Conservation (phyloP, 1,140 invertebrate genomes). For the Himalopsyche phryganea region DNA sequence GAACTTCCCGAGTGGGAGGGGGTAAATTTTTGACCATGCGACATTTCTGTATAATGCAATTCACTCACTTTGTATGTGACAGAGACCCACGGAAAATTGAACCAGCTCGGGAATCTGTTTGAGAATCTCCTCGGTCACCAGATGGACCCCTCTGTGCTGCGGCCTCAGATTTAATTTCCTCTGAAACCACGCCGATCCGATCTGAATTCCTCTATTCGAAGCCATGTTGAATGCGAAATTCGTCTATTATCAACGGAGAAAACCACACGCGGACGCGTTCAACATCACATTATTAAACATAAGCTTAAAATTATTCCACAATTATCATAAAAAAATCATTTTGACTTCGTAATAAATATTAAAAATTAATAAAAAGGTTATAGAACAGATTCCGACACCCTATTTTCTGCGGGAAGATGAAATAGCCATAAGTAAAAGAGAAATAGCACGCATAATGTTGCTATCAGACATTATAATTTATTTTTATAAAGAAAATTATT, state of each 20-base stretch:
- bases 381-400: slow-evolving; percentile 54
- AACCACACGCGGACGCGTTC: slow-evolving; percentile 51
- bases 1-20: slow-evolving; percentile 24
- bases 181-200: slow-evolving; percentile 94
- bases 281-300: slow-evolving; percentile 52
- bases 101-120: slow-evolving; percentile 88
- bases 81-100: slow-evolving; percentile 89
- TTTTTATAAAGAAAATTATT: too few relatives aligned
- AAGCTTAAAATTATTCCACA: slow-evolving; percentile 39
- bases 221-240: slow-evolving; percentile 65
- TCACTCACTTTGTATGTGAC: slow-evolving; percentile 92
- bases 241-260: slow-evolving; percentile 37
- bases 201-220: slow-evolving; percentile 85
- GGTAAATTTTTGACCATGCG: slow-evolving; percentile 23
- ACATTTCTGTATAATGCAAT: slow-evolving; percentile 24
- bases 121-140: slow-evolving; percentile 92
- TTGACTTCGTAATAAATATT: slow-evolving; percentile 51
- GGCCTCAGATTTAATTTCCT: slow-evolving; percentile 91
- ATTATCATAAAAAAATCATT: slow-evolving; percentile 56
- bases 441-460: slow-evolving; percentile 34
- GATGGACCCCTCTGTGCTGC: slow-evolving; percentile 89
- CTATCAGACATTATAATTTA: neutral
- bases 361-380: slow-evolving; percentile 54
- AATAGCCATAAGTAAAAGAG: slow-evolving; percentile 47
- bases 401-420: slow-evolving; percentile 52